Conservation (phyloP, 2,797 vertebrate species). For the Anniella stebbinsi region DNA sequence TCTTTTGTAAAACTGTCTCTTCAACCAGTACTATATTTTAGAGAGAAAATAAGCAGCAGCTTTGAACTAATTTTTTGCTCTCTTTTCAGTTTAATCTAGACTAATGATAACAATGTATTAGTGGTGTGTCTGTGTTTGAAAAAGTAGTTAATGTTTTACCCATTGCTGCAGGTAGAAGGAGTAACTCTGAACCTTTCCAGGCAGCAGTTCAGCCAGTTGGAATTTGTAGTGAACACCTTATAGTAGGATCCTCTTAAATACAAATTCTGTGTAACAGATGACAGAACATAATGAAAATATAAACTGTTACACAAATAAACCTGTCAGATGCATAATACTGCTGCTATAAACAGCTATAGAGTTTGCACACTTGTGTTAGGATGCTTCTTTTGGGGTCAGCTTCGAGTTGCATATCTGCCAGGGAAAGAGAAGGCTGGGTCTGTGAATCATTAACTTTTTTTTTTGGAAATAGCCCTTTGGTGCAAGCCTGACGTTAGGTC, state of each 20-base stretch:
- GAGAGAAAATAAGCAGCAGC: slow-evolving; percentile 37
- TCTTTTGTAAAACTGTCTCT: background rate
- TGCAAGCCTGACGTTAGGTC: background rate
- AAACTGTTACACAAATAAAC: slow-evolving; percentile 77
- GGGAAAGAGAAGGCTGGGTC: background rate
- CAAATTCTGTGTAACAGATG: slow-evolving; percentile 79
- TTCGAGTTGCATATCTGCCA: slow-evolving; percentile 12
- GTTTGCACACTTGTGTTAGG: slow-evolving; percentile 53
- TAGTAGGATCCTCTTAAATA: slow-evolving; percentile 77
- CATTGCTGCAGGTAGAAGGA: slow-evolving; percentile 32
- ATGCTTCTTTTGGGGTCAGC: slow-evolving; percentile 49
- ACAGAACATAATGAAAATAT: slow-evolving; percentile 79
- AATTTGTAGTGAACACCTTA: slow-evolving; percentile 78
- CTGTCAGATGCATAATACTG: slow-evolving; percentile 70
- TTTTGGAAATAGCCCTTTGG: slow-evolving; percentile 29
- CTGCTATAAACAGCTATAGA: slow-evolving; percentile 65
- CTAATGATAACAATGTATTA: slow-evolving; percentile 44
- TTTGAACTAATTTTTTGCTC: slow-evolving; percentile 2
- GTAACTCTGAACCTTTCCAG: slow-evolving; percentile 54
- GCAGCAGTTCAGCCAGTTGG: slow-evolving; percentile 67
- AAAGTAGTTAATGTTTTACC: slow-evolving; percentile 38
- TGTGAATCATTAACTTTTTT: slow-evolving; percentile 28
- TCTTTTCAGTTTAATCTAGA: slow-evolving; percentile 61
- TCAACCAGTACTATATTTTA: background rate
- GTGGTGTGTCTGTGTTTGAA: slow-evolving; percentile 29